Base-by-base conservation (phyloP, 2,888 invertebrate genomes). In the Cacoxenus indagator region DNA sequence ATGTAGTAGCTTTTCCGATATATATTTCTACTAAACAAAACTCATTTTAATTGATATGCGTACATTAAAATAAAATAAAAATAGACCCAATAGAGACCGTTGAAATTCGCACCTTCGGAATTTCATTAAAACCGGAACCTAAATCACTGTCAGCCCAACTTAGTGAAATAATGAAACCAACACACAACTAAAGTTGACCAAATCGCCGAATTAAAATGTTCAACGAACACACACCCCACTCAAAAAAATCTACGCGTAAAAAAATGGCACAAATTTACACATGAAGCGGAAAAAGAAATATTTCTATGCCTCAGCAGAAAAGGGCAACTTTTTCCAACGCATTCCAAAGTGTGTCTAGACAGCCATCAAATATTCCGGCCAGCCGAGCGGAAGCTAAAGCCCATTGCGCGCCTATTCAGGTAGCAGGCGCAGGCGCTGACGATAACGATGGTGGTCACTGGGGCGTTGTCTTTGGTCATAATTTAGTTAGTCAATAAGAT, bases 341-440 rank as follows among this genome's bases (percentile, higher is more conserved):
- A 55, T 27, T 27, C 27, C 14, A 55, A 55, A 24, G 27, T 3
- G 55, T n/a, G n/a, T 3, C 22, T 14, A 55, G 26, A 55, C 9
- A 43, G 51, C 55, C 48, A 70, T 31, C 46, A 24, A 54, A 45
- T 69, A 51, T 29, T 51, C 67, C 9, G 51, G 26, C 17, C 62
- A 65, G 17, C 37, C 8, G 37, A 2, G 37, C 37, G 37, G 37
- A 4, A 37, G 37, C 37, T 14, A 11, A 8, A 11, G 37, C 37
- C 14, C 9, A 9, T 31, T 31, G 9, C 31, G 31, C 31, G 31
- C 9, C 14, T 37, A 37, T 37, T 37, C 9, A 14, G 14, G 37
- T 37, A 11, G 8, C 2, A 11, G 37, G 8, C 14, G 37, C 37
- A 11, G 37, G 37, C 37, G 14, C 2, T 37, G 37, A 11, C 37